Percentiles rank a stretch among this genome's conserved stretches.
Conservation (phyloP, 2,797 vertebrate species). For the Cryptoprocta ferox region DNA sequence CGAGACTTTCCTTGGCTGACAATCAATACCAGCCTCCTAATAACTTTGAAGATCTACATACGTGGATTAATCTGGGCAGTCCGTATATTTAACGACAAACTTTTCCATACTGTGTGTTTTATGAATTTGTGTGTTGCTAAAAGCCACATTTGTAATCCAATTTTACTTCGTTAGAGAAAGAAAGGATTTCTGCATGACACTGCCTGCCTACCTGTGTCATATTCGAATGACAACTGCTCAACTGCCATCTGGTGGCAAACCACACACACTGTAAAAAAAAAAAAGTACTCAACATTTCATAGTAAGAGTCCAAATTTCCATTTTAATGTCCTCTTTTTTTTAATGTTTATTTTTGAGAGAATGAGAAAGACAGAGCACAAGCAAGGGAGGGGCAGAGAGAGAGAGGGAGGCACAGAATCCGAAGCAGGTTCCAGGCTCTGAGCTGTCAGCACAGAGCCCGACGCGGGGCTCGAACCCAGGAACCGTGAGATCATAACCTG, state of each 20-base stretch:
- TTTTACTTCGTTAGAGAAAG: conserved; percentile 45
- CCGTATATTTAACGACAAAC: conserved; percentile 21
- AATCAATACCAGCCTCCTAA: conserved; percentile 14
- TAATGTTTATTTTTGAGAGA: no score
- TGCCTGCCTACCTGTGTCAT: conserved; percentile 25
- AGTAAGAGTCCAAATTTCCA: conserved; percentile 41
- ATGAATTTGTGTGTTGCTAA: not conserved
- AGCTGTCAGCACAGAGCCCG: no score
- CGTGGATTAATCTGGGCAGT: not conserved
- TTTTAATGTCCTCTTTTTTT: conserved; percentile 48
- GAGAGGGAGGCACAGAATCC: no score
- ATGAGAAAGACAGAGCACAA: no score
- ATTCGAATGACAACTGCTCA: conserved; percentile 37
- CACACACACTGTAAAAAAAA: conserved; percentile 64
- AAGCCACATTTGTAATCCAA: conserved; percentile 32
- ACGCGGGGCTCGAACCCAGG: no score
- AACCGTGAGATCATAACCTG: no score
- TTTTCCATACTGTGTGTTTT: not conserved
- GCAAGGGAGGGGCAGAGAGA: no score
- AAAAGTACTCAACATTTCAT: conserved; percentile 27
- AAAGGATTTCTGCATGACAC: conserved; percentile 38
- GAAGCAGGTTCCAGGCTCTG: no score
- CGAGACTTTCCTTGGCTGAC: not conserved
- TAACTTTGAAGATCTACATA: conserved; percentile 30
- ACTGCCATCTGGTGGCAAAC: conserved; percentile 74